These are phyloP conservation scores for Lomographa bimaculata DNA, from an alignment of 2,888 invertebrate species.

Conservation along the genomic window DNA sequence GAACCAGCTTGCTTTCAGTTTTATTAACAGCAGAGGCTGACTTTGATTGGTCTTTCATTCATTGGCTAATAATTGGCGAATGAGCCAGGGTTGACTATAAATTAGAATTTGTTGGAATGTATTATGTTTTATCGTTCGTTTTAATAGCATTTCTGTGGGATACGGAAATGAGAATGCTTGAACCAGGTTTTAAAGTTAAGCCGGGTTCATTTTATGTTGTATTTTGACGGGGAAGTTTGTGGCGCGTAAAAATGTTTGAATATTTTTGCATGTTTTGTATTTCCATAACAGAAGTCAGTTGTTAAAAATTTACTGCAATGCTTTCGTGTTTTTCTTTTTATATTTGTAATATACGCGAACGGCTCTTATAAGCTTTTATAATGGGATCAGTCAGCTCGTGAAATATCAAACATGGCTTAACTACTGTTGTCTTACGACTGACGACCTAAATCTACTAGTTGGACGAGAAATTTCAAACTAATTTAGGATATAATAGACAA, in stretches of 20 bases:
- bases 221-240: slow-evolving; percentile 8
- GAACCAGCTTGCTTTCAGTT: background rate
- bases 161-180: slow-evolving; percentile 30
- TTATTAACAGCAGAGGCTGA: background rate
- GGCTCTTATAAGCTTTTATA: too few species aligned
- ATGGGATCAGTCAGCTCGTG: too few species aligned
- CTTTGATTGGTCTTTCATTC: slow-evolving; percentile 3
- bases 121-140: slow-evolving; percentile 27
- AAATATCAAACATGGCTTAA: too few species aligned
- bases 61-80: slow-evolving; percentile 17
- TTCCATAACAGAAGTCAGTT: too few species aligned
- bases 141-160: slow-evolving; percentile 23
- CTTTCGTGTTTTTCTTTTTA: background rate
- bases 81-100: slow-evolving; percentile 22
- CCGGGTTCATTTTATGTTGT: slow-evolving; percentile 11
- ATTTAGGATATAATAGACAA: too few species aligned
- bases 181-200: slow-evolving; percentile 21
- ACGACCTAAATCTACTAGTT: too few species aligned
- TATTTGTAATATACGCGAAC: too few species aligned
- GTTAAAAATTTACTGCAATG: too few species aligned
- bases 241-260: slow-evolving; percentile 5
- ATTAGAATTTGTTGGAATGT: slow-evolving; percentile 26
- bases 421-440: too few species aligned
- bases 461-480: too few species aligned
- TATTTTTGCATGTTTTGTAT: too few species aligned